Conservation (phyloP, 2,113 vertebrate genomes). For the Malurus cyaneus region DNA sequence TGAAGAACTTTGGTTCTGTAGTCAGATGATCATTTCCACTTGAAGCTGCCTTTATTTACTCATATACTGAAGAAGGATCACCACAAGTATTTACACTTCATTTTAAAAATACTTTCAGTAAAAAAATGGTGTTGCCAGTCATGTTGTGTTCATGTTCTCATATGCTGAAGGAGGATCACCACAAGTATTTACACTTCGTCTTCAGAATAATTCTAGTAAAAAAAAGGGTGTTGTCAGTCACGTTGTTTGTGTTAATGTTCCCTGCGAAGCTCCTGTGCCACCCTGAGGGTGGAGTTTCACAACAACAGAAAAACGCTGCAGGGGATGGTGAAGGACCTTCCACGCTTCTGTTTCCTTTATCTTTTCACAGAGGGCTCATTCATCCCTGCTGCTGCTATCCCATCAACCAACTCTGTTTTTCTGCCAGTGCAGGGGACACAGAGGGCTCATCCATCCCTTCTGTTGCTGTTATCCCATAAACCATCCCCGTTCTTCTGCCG, state of each 20-base stretch:
- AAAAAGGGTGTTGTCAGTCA: not conserved
- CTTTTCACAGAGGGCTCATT: not conserved
- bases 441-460: not conserved
- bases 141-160: not conserved
- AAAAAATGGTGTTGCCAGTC: not conserved
- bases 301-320: not conserved
- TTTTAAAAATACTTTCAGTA: not conserved
- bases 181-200: not conserved
- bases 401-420: not conserved
- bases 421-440: not conserved
- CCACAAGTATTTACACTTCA: not conserved
- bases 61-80: not conserved
- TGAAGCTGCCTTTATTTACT: not conserved
- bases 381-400: not conserved
- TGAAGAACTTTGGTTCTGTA: not conserved
- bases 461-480: not conserved
- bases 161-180: not conserved
- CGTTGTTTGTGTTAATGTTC: not conserved
- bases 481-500: not conserved
- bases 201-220: not conserved
- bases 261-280: not conserved
- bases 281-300: not conserved
- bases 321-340: not conserved
- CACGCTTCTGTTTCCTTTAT: not conserved
- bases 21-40: not conserved